These are phyloP conservation scores for Aethes cnicana DNA, from an alignment of 2,888 invertebrate species.

Conservation along the genomic window DNA sequence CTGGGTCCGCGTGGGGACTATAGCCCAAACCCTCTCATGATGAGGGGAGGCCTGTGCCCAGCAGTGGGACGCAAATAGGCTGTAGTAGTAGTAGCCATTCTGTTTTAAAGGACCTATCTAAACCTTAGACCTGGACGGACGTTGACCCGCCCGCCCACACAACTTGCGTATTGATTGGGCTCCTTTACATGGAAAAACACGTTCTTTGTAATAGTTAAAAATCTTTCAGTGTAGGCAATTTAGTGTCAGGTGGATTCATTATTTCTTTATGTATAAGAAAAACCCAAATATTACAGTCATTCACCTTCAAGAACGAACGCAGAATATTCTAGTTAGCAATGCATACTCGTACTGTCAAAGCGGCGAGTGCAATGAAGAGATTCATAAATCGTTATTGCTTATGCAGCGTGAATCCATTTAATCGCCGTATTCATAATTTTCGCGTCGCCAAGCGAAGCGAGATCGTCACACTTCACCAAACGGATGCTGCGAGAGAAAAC, in stretches of 20 bases:
- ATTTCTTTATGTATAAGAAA: too few relatives aligned
- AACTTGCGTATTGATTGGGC: constrained; percentile 44
- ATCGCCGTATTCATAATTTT: constrained; percentile 1
- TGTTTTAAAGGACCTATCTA: constrained; percentile 20
- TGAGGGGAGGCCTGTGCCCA: too few relatives aligned
- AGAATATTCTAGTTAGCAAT: too few relatives aligned
- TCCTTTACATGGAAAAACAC: not conserved
- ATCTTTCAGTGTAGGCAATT: too few relatives aligned
- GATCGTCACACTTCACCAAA: constrained; percentile 36
- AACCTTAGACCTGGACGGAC: constrained; percentile 43
- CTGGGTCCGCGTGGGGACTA: too few relatives aligned
- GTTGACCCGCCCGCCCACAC: constrained; percentile 53
- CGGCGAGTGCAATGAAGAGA: not conserved
- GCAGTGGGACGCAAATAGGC: too few relatives aligned
- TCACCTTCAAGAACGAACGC: too few relatives aligned
- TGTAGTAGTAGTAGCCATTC: not conserved
- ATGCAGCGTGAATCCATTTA: constrained; percentile 3
- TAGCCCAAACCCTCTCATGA: too few relatives aligned
- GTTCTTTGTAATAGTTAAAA: not conserved
- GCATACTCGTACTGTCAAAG: not conserved
- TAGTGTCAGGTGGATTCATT: too few relatives aligned
- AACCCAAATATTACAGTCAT: too few relatives aligned
- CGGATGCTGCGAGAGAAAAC: constrained; percentile 62
- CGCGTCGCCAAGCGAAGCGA: constrained; percentile 2
- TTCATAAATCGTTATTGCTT: constrained; percentile 2